A percentile compares a stretch with the other conserved stretches of the same genome.
Evolutionary conservation across 1,140 invertebrate genomes (phyloP).

Genomic region (Diabrotica virgifera): DNA sequence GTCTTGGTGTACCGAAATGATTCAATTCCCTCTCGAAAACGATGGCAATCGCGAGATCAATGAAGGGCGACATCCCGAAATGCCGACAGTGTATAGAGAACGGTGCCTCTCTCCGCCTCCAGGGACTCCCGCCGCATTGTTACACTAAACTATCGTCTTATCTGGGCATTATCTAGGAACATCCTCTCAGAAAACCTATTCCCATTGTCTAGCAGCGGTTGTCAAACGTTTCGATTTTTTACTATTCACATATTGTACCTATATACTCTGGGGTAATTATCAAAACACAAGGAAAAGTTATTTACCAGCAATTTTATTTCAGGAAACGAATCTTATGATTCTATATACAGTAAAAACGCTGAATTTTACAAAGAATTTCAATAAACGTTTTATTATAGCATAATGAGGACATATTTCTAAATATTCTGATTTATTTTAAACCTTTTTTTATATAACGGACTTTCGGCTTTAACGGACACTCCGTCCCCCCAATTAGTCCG

Average conservation of each 20-base stretch:
- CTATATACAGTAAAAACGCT: too few relatives aligned
- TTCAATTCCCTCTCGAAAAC: constrained; percentile 42
- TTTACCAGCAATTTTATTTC: too few relatives aligned
- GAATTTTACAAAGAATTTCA: too few relatives aligned
- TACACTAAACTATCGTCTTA: constrained; percentile 48
- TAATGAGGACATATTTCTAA: too few relatives aligned
- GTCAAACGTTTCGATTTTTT: constrained; percentile 25
- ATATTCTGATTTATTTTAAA: too few relatives aligned
- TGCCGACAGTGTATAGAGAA: neutral
- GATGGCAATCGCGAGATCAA: constrained; percentile 44
- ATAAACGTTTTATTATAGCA: too few relatives aligned
- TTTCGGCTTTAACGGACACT: too few relatives aligned
- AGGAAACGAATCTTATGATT: too few relatives aligned
- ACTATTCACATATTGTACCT: neutral
- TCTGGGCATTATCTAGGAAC: constrained; percentile 47
- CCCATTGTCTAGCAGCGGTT: constrained; percentile 22
- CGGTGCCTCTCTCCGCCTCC: constrained; percentile 24
- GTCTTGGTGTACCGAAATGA: constrained; percentile 46
- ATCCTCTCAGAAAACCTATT: constrained; percentile 36
- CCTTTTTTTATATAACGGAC: too few relatives aligned
- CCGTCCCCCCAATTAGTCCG: too few relatives aligned
- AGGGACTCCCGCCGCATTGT: constrained; percentile 44
- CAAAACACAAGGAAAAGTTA: too few relatives aligned
- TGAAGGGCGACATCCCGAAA: constrained; percentile 38
- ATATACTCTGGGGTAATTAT: too few relatives aligned